These are phyloP conservation scores for Pantherophis vulpinus DNA, from an alignment of 2,797 vertebrate genomes.

Conservation along the genomic window DNA sequence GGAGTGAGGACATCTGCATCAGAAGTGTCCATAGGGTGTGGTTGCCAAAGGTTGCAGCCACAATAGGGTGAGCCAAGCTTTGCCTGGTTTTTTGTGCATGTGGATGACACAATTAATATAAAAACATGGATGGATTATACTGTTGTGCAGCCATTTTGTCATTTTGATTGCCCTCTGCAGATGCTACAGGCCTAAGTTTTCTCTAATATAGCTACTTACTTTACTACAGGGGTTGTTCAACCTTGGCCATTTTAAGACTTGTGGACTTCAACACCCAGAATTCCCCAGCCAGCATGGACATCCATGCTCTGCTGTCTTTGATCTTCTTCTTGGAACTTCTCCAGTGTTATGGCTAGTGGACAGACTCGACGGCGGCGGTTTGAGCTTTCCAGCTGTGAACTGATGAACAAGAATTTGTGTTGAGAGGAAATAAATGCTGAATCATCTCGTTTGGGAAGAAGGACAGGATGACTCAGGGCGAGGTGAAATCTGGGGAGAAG, in stretches of 20 bases:
- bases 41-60: neutral
- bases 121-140: neutral
- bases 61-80: neutral
- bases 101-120: neutral
- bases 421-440: conserved; percentile 32
- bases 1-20: neutral
- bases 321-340: conserved; percentile 27
- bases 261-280: neutral
- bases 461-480: rapidly evolving
- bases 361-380: neutral
- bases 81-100: neutral
- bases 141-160: neutral
- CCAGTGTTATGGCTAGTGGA: conserved; percentile 31
- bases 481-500: conserved; percentile 39
- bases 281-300: neutral
- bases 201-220: conserved; percentile 3
- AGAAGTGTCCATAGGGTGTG: neutral
- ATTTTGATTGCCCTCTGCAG: neutral
- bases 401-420: neutral
- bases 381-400: conserved; percentile 2
- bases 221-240: neutral
- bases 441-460: conserved; percentile 15
- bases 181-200: conserved; percentile 7
- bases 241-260: neutral
- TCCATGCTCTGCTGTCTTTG: neutral